These are phyloP conservation scores for Alexandromys fortis DNA, from an alignment of 2,113 vertebrate genomes.

Conservation along the genomic window DNA sequence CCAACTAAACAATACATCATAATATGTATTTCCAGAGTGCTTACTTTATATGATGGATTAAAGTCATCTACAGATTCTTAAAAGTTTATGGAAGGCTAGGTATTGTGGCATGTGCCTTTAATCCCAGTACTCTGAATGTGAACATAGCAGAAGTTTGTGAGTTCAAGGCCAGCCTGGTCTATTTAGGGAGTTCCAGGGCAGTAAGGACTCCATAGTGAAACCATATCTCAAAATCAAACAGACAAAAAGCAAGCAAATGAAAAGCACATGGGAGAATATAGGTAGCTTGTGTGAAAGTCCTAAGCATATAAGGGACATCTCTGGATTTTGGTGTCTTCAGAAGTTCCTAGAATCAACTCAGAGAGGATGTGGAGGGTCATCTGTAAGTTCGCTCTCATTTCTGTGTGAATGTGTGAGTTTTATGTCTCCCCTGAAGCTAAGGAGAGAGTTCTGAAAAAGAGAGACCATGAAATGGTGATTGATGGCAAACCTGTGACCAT, in stretches of 20 bases:
- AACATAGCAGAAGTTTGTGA: neutral
- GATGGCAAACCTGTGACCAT: neutral
- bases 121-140: neutral
- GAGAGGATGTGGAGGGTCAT: neutral
- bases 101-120: neutral
- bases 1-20: neutral
- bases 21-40: neutral
- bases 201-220: neutral
- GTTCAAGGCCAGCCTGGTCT: neutral
- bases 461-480: neutral
- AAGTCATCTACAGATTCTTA: neutral
- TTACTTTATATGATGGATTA: neutral
- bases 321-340: neutral
- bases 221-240: neutral
- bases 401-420: neutral
- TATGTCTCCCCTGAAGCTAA: conserved; percentile 61
- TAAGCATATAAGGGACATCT: neutral
- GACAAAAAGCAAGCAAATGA: neutral
- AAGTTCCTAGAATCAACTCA: neutral
- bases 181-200: neutral
- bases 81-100: neutral
- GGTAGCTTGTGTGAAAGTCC: neutral
- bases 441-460: neutral
- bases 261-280: neutral
- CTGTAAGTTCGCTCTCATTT: conserved; percentile 24